These are phyloP conservation scores for Athrips mouffetella DNA, from an alignment of 2,888 invertebrate genomes.

Conservation along the genomic window DNA sequence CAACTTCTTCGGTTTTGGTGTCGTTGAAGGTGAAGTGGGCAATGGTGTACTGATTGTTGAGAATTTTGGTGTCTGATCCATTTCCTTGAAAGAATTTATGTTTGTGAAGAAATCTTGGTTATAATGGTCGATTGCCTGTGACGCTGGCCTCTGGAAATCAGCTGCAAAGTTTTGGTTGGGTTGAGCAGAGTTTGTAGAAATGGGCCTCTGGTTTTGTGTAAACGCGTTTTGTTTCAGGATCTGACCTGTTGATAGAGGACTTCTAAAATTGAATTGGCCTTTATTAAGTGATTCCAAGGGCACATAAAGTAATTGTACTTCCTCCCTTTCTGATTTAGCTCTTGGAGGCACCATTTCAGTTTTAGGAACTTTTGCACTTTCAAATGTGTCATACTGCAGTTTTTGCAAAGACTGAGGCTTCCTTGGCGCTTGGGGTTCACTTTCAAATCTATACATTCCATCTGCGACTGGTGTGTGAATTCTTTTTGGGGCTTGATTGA, in stretches of 20 bases:
- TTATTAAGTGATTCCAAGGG: constrained; percentile 85
- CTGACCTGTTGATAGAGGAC: constrained; percentile 44
- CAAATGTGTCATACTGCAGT: constrained; percentile 56
- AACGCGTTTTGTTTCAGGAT: constrained; percentile 52
- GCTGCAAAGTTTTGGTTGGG: constrained; percentile 40
- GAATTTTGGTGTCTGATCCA: constrained; percentile 59
- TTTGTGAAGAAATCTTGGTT: constrained; percentile 42
- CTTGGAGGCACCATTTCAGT: constrained; percentile 38
- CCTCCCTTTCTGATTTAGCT: constrained; percentile 74
- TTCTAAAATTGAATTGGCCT: constrained; percentile 65
- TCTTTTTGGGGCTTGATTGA: constrained; percentile 42
- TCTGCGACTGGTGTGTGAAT: constrained; percentile 59
- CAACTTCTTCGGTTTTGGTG: constrained; percentile 74
- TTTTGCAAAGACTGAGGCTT: constrained; percentile 62
- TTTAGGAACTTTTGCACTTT: constrained; percentile 39
- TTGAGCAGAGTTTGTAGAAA: constrained; percentile 22
- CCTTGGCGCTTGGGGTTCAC: constrained; percentile 40
- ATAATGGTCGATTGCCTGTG: constrained; percentile 44
- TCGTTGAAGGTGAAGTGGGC: constrained; percentile 62
- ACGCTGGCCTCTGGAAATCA: constrained; percentile 46
- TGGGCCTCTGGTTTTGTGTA: constrained; percentile 45
- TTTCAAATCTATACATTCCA: constrained; percentile 62
- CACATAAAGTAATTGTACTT: constrained; percentile 89
- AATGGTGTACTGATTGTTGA: constrained; percentile 58
- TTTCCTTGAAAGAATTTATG: constrained; percentile 47